phyloP scores from a whole-genome alignment of 1,140 invertebrate genomes.

The Kradibia gibbosae region DNA sequence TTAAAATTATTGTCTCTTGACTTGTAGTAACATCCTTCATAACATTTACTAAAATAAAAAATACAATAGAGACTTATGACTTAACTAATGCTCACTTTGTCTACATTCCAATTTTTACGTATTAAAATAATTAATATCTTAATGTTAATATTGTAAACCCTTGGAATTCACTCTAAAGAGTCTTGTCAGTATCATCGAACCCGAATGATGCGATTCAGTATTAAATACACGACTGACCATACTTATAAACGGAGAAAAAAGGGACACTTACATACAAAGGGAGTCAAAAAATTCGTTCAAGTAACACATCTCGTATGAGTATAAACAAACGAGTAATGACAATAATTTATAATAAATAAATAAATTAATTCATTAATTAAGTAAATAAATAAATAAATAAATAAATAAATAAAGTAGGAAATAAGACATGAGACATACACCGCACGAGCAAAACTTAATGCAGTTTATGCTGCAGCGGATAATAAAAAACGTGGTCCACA shows the following conservation, averaged over 20 bases:
- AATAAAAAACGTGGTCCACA: constrained; percentile 65
- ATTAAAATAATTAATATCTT: constrained; percentile 13
- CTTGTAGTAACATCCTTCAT: constrained; percentile 45
- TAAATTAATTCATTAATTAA: too few species aligned
- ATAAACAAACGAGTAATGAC: constrained; percentile 54
- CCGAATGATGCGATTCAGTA: background rate
- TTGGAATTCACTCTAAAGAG: constrained; percentile 8
- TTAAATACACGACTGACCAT: constrained; percentile 27
- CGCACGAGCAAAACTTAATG: constrained; percentile 70
- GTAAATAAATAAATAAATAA: too few species aligned
- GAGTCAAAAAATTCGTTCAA: constrained; percentile 39
- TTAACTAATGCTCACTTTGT: background rate
- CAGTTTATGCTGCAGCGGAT: constrained; percentile 65
- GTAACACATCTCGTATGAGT: constrained; percentile 45
- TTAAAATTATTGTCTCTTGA: constrained; percentile 46
- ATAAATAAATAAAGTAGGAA: constrained; percentile 64
- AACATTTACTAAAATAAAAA: constrained; percentile 32
- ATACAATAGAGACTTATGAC: background rate
- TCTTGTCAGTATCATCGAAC: constrained; percentile 5
- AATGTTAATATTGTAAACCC: constrained; percentile 1
- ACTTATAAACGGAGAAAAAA: constrained; percentile 48
- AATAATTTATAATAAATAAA: constrained; percentile 52
- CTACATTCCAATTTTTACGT: background rate
- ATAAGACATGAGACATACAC: constrained; percentile 73
- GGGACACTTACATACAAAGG: constrained; percentile 31